Percentiles rank a stretch among this genome's conserved stretches.
These are phyloP conservation scores for Anarrhichthys ocellatus DNA, from an alignment of 2,113 vertebrate genomes.

Conservation along the genomic window DNA sequence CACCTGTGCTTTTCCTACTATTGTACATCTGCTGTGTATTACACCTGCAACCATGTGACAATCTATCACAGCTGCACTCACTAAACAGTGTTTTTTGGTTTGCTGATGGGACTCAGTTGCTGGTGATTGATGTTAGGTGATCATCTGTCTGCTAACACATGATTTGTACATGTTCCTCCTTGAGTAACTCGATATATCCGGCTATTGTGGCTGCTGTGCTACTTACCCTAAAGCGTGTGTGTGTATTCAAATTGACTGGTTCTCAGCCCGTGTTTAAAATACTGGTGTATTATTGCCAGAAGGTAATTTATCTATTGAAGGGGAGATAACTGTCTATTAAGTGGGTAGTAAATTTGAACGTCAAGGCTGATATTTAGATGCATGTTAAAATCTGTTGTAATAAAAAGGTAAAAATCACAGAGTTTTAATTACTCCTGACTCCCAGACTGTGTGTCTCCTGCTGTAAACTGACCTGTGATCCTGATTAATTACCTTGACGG, in stretches of 20 bases:
- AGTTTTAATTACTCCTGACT: not conserved
- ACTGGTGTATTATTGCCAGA: not conserved
- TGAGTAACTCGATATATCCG: constrained; percentile 18
- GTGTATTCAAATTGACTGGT: not conserved
- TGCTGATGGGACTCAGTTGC: not conserved
- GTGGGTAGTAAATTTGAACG: constrained; percentile 4
- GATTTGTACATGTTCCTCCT: constrained; percentile 49
- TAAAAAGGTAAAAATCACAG: constrained; percentile 32
- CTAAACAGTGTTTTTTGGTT: not conserved
- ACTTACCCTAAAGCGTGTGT: constrained; percentile 1
- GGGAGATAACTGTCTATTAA: not conserved
- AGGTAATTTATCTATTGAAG: constrained; percentile 1
- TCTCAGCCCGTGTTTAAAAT: constrained; percentile 27
- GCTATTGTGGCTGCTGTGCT: constrained; percentile 19
- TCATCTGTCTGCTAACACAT: constrained; percentile 20
- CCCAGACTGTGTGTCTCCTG: constrained; percentile 48
- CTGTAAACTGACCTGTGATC: constrained; percentile 43
- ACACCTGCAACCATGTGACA: not conserved
- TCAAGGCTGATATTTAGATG: constrained; percentile 1
- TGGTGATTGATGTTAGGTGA: not conserved
- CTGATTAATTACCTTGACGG: constrained; percentile 32
- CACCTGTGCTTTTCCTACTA: not conserved
- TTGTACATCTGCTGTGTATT: not conserved
- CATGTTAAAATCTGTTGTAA: constrained; percentile 37
- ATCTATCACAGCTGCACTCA: not conserved